phyloP scores from a whole-genome alignment of 2,888 invertebrate species.

The Caenorhabditis panamensis region DNA sequence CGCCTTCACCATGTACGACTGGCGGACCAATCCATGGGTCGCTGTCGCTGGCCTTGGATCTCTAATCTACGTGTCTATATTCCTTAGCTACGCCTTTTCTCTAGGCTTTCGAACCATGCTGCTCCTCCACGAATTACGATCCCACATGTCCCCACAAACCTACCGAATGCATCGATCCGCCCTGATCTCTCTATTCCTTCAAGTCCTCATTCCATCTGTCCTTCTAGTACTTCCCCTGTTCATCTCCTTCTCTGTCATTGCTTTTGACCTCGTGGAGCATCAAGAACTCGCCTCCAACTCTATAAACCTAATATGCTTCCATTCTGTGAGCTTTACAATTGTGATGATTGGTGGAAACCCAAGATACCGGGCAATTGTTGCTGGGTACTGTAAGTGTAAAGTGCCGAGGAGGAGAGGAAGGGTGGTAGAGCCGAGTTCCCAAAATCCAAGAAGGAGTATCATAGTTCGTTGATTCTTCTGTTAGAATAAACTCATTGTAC shows the following conservation, averaged over 20 bases:
- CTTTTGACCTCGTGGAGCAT: slow-evolving; percentile 1
- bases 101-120: slow-evolving; percentile 11
- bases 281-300: not conserved
- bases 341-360: slow-evolving; percentile 9
- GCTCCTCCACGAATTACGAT: slow-evolving; percentile 1
- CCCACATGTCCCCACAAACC: slow-evolving; percentile 29
- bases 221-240: slow-evolving; percentile 1
- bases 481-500: too few relatives aligned
- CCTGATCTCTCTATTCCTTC: slow-evolving; percentile 11
- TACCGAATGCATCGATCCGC: slow-evolving; percentile 32
- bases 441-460: too few relatives aligned
- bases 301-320: not conserved
- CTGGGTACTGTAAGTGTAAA: not conserved
- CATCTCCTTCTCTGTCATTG: not conserved
- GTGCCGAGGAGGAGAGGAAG: too few relatives aligned
- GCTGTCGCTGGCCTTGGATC: not conserved
- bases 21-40: not conserved
- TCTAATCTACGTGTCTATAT: not conserved
- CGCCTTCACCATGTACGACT: not conserved
- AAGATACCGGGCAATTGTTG: not conserved
- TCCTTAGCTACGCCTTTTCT: not conserved
- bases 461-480: too few relatives aligned
- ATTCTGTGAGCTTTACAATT: slow-evolving; percentile 5
- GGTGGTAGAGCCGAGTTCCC: too few relatives aligned
- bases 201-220: slow-evolving; percentile 4